Percentiles rank a stretch among this genome's conserved stretches.
These are phyloP conservation scores for Stictonetta naevosa DNA, from an alignment of 2,113 vertebrate genomes.

Conservation along the genomic window DNA sequence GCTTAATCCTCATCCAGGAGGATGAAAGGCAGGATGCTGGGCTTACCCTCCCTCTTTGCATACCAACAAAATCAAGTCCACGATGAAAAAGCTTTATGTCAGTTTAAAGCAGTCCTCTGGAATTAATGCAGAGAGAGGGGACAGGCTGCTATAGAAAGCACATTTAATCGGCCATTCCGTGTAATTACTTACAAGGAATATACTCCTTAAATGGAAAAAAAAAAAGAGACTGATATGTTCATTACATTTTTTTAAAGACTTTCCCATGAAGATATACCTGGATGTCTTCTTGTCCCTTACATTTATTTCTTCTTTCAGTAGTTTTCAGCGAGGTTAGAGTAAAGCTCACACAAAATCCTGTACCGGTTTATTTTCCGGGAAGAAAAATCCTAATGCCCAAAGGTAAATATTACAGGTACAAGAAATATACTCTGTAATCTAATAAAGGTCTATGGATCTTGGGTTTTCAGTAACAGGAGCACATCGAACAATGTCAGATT, in stretches of 20 bases:
- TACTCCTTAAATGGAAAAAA: background rate
- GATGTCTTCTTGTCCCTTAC: accelerated
- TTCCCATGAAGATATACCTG: background rate
- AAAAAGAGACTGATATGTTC: background rate
- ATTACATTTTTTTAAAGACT: background rate
- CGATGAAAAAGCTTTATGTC: background rate
- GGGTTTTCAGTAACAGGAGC: background rate
- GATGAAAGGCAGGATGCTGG: slow-evolving; percentile 12
- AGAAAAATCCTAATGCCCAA: background rate
- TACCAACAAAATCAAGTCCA: background rate
- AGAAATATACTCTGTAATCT: background rate
- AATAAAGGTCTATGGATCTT: background rate
- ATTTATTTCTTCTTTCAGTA: background rate
- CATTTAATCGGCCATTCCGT: background rate
- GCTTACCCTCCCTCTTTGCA: background rate
- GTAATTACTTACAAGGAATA: background rate
- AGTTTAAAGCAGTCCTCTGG: background rate
- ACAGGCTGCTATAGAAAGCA: background rate
- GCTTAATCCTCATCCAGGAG: slow-evolving; percentile 46
- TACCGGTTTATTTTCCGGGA: background rate
- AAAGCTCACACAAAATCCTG: background rate
- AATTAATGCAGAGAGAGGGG: background rate
- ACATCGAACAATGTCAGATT: background rate
- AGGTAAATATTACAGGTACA: slow-evolving; percentile 25
- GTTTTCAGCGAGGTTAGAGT: background rate